These are phyloP conservation scores for Arctopsyche grandis DNA, from an alignment of 1,140 invertebrate genomes.

Conservation along the genomic window DNA sequence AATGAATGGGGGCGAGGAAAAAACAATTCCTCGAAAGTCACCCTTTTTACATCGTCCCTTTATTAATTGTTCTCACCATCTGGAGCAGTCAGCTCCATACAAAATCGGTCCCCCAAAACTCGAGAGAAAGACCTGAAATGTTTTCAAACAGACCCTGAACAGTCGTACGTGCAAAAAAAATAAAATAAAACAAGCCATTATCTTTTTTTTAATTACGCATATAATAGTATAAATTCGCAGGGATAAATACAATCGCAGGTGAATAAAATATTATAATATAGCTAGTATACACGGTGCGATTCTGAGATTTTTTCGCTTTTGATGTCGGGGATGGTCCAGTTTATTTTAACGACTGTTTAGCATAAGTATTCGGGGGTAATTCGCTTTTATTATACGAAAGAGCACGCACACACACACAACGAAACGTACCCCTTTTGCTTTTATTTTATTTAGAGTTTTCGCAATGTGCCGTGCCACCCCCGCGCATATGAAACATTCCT, in stretches of 20 bases:
- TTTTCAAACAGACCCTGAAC: not conserved
- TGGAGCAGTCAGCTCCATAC: slow-evolving; percentile 21
- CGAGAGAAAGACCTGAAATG: slow-evolving; percentile 10
- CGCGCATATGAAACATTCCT: slow-evolving; percentile 26
- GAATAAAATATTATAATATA: not conserved
- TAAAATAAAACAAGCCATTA: not conserved
- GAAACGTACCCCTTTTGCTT: not conserved
- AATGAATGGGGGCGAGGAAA: not conserved
- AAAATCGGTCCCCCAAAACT: slow-evolving; percentile 14
- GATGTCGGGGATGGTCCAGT: not conserved
- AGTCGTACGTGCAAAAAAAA: not conserved
- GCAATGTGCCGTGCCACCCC: not conserved
- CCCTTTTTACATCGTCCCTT: slow-evolving; percentile 29
- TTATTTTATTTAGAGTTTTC: slow-evolving; percentile 28
- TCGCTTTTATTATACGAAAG: not conserved
- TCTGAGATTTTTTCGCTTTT: not conserved
- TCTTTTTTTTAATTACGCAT: not conserved
- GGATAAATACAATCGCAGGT: not conserved
- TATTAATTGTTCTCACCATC: slow-evolving; percentile 31
- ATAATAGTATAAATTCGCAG: not conserved
- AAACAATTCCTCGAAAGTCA: slow-evolving; percentile 23
- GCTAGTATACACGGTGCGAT: too few relatives aligned
- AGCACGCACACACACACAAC: not conserved
- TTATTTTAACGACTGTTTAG: slow-evolving; percentile 23
- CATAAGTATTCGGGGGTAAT: slow-evolving; percentile 21